Evolutionary conservation across 2,888 invertebrate species (phyloP).

Genomic region (Heliconius aoede): DNA sequence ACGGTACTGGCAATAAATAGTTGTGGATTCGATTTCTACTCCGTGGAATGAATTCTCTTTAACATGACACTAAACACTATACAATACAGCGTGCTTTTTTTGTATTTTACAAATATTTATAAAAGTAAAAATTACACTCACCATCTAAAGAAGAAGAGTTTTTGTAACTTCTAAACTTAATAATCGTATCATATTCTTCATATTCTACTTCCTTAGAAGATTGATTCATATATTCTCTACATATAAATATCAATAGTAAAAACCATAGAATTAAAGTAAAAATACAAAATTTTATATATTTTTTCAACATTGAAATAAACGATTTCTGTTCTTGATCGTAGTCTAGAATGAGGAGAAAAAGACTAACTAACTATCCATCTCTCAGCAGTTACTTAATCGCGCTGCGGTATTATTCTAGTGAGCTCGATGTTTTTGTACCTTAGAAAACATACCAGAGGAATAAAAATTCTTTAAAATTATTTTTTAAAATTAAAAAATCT

Average conservation of each 20-base stretch:
- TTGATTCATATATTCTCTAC: not conserved
- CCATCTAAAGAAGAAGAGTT: constrained; percentile 31
- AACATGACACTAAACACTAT: too few relatives aligned
- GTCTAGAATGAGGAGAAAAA: not conserved
- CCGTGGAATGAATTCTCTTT: too few relatives aligned
- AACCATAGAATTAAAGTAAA: constrained; percentile 10
- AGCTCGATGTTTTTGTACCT: not conserved
- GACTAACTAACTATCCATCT: not conserved
- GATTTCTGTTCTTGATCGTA: not conserved
- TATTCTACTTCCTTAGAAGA: not conserved
- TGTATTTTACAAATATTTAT: too few relatives aligned
- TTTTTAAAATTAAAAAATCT: too few relatives aligned
- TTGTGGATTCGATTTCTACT: too few relatives aligned
- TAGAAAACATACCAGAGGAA: not conserved
- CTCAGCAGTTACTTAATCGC: not conserved
- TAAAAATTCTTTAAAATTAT: not conserved
- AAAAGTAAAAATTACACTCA: constrained; percentile 10
- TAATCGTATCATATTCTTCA: not conserved
- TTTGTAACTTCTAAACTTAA: not conserved
- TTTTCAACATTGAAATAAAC: not conserved
- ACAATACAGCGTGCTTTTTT: too few relatives aligned
- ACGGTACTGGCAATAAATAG: too few relatives aligned
- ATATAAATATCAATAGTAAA: not conserved
- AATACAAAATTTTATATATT: constrained; percentile 12
- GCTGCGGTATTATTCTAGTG: constrained; percentile 1